Percentiles rank a stretch among this genome's conserved stretches.
Conservation (phyloP, 2,113 vertebrate species). For the Solea solea region DNA sequence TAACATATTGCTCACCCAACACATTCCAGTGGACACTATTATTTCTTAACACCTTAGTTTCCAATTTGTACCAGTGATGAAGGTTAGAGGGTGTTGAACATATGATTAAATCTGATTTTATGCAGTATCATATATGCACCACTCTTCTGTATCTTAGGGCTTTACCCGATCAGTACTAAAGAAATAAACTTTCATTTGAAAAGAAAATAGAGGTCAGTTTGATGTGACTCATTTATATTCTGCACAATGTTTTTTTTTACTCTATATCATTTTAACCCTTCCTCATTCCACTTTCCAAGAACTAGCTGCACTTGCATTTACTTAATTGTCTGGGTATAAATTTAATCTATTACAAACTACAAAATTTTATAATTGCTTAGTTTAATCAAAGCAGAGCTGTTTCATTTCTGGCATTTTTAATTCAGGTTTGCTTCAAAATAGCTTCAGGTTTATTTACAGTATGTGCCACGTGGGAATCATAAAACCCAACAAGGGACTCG, state of each 20-base stretch:
- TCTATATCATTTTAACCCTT: conserved; percentile 10
- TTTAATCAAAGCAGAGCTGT: not conserved
- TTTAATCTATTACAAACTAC: too few relatives aligned
- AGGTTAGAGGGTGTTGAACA: too few relatives aligned
- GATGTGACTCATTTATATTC: not conserved
- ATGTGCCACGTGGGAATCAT: not conserved
- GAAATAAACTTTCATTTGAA: not conserved
- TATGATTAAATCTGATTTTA: too few relatives aligned
- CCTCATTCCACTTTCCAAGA: not conserved
- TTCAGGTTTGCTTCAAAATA: not conserved
- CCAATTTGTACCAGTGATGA: too few relatives aligned
- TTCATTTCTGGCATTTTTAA: not conserved
- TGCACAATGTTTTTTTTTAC: not conserved
- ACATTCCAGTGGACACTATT: too few relatives aligned
- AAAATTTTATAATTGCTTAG: not conserved
- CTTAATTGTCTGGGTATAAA: not conserved
- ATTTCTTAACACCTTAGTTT: too few relatives aligned
- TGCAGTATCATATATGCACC: too few relatives aligned
- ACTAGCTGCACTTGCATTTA: not conserved
- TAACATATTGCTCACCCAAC: too few relatives aligned
- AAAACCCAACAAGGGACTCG: too few relatives aligned
- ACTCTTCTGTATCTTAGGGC: too few relatives aligned
- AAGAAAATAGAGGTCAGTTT: not conserved
- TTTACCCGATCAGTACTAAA: too few relatives aligned
- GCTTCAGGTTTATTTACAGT: not conserved